Percentiles rank a stretch among this genome's conserved stretches.
Conservation (phyloP, 2,113 vertebrate genomes). For the Heptranchias perlo region DNA sequence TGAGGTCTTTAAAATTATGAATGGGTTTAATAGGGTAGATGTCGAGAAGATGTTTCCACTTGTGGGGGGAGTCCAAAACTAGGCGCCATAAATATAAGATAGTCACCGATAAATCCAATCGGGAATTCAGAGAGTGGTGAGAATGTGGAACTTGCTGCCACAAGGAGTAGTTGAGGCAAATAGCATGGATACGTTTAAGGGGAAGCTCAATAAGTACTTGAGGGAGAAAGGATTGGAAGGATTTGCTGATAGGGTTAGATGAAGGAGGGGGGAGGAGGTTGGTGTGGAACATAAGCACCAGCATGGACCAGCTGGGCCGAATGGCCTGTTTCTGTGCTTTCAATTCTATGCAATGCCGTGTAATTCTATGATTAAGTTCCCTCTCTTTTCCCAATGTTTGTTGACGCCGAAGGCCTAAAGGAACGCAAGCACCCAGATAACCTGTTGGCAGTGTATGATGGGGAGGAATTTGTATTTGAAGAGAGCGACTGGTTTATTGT, state of each 20-base stretch:
- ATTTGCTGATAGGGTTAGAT: not conserved
- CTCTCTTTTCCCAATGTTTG: not conserved
- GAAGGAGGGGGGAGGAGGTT: not conserved
- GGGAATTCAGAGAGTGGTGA: not conserved
- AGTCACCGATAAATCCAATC: no score
- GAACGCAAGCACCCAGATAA: slow-evolving; percentile 39
- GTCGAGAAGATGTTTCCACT: no score
- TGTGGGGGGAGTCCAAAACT: no score
- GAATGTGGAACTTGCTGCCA: no score
- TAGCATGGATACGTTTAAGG: not conserved
- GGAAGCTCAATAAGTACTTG: no score
- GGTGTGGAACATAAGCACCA: not conserved
- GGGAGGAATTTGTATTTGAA: slow-evolving; percentile 77
- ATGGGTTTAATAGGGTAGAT: no score
- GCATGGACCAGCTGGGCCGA: not conserved
- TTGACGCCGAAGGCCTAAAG: slow-evolving; percentile 63
- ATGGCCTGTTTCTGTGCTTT: not conserved
- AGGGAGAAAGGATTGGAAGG: not conserved
- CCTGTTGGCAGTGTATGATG: slow-evolving; percentile 73
- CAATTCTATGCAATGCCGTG: not conserved
- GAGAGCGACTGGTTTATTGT: slow-evolving; percentile 85
- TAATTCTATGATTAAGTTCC: not conserved
- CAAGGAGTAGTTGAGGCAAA: not conserved
- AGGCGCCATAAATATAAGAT: no score
- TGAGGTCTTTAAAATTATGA: no score